Evolutionary conservation across 2,113 vertebrate species (phyloP), one percentile per base, ranked within the genome.

Genomic region (Podarcis raffonei): DNA sequence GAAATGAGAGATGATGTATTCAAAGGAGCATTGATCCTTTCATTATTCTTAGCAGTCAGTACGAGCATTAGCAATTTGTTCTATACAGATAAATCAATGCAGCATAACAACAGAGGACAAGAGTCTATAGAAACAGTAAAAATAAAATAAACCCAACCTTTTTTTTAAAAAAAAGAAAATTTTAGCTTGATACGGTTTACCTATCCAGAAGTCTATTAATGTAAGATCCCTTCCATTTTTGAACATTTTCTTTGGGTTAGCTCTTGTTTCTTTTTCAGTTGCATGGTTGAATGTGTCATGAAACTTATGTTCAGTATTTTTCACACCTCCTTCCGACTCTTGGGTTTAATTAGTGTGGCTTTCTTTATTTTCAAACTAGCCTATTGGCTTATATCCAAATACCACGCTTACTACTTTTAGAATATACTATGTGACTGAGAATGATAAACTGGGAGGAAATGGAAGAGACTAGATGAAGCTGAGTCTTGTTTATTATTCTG

Each of bases 291-390:
- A 83, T 42, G 62, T 88, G 57, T 53, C 80, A 83, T 83, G 23
- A 76, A 66, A 88, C 72, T 76, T 88, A 83, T 53, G 87, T 88
- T 88, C 87, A 88, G 57, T 82, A 83, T 83, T 88, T 83, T 83
- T 88, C 81, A 88, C 37, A 83, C 59, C 72, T 88, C 20, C 32
- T 42, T 83, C 57, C 81, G 39, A 83, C 72, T 88, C 57, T 83
- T 83, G 80, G 30, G 62, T 76, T 83, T 83, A 76, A 76, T 83
- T 83, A 88, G 81, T 88, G 72, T 66, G 72, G 76, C 22, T 88
- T 88, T 48, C 69, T 84, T 39, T 23, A 25, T 59, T 32, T 59
- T 32, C 3, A 9, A 25, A 37, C 32, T 87, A 69, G 53, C 13
- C 68, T 76, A 76, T 53, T 83, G 71, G 71, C 87, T 77, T 83